Base-by-base conservation (phyloP, 2,113 vertebrate genomes). In the Acrocephalus kingi region DNA sequence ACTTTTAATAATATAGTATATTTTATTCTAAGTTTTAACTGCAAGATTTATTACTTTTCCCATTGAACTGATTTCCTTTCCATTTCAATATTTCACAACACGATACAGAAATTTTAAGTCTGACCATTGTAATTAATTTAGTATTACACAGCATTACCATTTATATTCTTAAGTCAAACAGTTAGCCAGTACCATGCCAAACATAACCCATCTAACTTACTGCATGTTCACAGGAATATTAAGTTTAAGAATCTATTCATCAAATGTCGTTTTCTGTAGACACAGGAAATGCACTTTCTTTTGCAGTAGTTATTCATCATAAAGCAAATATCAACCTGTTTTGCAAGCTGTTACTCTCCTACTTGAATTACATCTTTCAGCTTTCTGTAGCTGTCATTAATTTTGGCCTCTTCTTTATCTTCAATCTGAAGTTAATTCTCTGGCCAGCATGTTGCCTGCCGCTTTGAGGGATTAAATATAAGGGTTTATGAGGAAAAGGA, bases 371-470 rank as follows among this genome's bases (percentile, higher is more conserved):
- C 80, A 94, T 97, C 96, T 97, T 97, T 72, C 93, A 84, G 88
- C 85, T 97, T 97, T 96, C 91, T 95, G 74, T 93, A 96, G 92
- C 94, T 97, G 94, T 98, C 94, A 98, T 98, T 98, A 98, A 98
- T 95, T 98, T 97, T 96, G 97, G 77, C 91, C 91, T 96, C 92
- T 88, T 97, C 93, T 95, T 98, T 97, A 98, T 98, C 97, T 98
- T 96, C 97, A 97, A 98, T 98, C 97, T 98, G 95, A 98, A 98
- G 97, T 98, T 98, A 98, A 98, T 98, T 98, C 98, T 97, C 97
- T 64, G 58, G 95, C 94, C 97, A 97, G 95, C 96, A 94, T 96
- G 97, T 97, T 97, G 96, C 97, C 98, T 97, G 97, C 97, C 8
- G 97, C 95, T 95, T 97, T 92, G 87, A 95, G 95, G 97, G 97